Conservation (phyloP, 2,888 invertebrate genomes). For the Drosophila flavopinicola region DNA sequence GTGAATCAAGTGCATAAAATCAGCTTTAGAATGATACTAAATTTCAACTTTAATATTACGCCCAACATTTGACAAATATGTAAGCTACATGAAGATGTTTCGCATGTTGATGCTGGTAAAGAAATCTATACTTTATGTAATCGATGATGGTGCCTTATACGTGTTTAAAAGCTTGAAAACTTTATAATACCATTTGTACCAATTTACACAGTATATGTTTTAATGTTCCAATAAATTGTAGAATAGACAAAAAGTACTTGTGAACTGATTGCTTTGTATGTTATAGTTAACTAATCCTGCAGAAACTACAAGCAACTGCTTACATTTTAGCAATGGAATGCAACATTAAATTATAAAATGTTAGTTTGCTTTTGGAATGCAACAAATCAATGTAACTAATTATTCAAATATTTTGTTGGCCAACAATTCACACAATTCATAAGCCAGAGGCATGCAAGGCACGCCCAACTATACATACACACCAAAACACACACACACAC, state of each 20-base stretch:
- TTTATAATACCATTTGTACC: too few species aligned
- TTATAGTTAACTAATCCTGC: background rate
- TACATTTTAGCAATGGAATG: conserved; percentile 3
- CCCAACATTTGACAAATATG: too few species aligned
- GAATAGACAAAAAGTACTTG: background rate
- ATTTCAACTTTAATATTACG: background rate
- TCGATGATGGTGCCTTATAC: too few species aligned
- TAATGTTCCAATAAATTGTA: too few species aligned
- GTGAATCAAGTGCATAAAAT: conserved; percentile 11
- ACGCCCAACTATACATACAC: background rate
- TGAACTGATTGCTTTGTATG: background rate
- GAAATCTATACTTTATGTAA: too few species aligned
- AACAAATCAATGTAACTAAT: conserved; percentile 37
- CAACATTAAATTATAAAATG: conserved; percentile 2
- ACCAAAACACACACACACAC: conserved; percentile 7
- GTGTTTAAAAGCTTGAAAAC: too few species aligned
- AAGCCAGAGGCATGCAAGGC: conserved; percentile 12
- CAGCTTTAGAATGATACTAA: conserved; percentile 8
- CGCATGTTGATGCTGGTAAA: background rate
- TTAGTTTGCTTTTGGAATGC: conserved; percentile 3
- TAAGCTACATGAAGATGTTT: background rate
- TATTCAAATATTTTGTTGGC: conserved; percentile 32
- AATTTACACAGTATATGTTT: too few species aligned
- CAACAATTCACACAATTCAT: conserved; percentile 31
- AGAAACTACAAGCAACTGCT: background rate